Conservation (phyloP, 2,888 invertebrate species). For the Biston stratarius region DNA sequence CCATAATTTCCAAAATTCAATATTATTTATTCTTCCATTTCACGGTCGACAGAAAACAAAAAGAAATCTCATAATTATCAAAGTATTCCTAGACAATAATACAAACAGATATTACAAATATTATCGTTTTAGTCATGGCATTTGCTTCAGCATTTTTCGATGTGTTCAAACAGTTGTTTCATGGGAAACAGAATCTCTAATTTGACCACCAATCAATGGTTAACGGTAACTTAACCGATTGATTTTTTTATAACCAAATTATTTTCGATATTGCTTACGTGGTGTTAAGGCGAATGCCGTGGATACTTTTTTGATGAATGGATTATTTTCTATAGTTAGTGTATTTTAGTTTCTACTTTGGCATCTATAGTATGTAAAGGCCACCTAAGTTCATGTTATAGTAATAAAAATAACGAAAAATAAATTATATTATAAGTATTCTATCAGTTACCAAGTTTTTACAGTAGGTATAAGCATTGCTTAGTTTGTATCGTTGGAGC, state of each 20-base stretch:
- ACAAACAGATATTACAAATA: slow-evolving; percentile 55
- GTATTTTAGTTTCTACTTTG: too few relatives aligned
- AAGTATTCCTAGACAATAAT: slow-evolving; percentile 53
- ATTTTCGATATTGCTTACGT: slow-evolving; percentile 64
- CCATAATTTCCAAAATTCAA: slow-evolving; percentile 21
- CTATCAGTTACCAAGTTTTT: too few relatives aligned
- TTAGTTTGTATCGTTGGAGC: too few relatives aligned
- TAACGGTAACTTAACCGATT: slow-evolving; percentile 71
- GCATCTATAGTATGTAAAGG: too few relatives aligned
- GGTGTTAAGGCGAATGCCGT: slow-evolving; percentile 60
- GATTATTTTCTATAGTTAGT: too few relatives aligned
- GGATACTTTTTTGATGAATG: neutral
- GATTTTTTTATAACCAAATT: slow-evolving; percentile 75
- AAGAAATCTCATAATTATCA: slow-evolving; percentile 34
- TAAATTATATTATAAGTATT: too few relatives aligned
- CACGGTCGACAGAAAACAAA: slow-evolving; percentile 42
- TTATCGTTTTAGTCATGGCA: slow-evolving; percentile 70
- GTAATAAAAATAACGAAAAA: too few relatives aligned
- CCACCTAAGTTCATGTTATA: too few relatives aligned
- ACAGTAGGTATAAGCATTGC: too few relatives aligned
- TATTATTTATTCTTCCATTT: slow-evolving; percentile 38
- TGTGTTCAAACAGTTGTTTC: slow-evolving; percentile 59
- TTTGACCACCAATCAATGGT: slow-evolving; percentile 59
- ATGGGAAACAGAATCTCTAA: slow-evolving; percentile 67
- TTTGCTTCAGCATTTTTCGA: slow-evolving; percentile 69